phyloP scores from a whole-genome alignment of 2,797 vertebrate species.

The Eupleurogrammus muticus region DNA sequence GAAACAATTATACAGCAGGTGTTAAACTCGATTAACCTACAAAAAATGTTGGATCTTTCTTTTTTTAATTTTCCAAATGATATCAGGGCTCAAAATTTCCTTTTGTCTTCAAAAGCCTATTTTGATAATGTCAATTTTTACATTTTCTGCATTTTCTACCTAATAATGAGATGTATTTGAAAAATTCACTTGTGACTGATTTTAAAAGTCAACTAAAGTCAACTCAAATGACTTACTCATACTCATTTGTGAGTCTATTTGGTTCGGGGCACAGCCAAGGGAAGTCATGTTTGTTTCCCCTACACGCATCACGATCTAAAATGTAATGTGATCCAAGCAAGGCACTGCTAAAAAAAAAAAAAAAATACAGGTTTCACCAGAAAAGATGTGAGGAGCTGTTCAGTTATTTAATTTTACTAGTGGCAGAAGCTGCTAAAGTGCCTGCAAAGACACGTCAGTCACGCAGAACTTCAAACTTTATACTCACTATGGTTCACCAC shows the following conservation, averaged over 20 bases:
- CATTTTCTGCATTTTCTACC: constrained; percentile 6
- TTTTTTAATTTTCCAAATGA: background rate
- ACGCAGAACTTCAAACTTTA: background rate
- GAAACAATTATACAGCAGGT: constrained; percentile 1
- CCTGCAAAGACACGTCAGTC: constrained; percentile 5
- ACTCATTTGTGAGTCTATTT: background rate
- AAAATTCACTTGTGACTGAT: background rate
- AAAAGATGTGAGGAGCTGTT: background rate
- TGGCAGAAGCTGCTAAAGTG: background rate
- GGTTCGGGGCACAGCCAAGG: background rate
- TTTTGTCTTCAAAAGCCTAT: background rate
- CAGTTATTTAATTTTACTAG: background rate
- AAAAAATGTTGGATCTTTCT: background rate
- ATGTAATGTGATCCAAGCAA: no score
- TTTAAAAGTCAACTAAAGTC: background rate
- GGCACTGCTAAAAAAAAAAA: background rate
- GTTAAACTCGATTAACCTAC: background rate
- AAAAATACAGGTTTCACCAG: background rate
- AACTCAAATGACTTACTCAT: background rate
- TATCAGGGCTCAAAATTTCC: background rate
- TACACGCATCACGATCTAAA: background rate
- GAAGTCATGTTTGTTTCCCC: no score
- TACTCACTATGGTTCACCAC: no score
- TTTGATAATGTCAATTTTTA: background rate
- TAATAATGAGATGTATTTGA: constrained; percentile 2